Evolutionary conservation across 2,888 invertebrate species (phyloP), one percentile per base, ranked within the genome.

Genomic region (Leptopilina drosophilae): DNA sequence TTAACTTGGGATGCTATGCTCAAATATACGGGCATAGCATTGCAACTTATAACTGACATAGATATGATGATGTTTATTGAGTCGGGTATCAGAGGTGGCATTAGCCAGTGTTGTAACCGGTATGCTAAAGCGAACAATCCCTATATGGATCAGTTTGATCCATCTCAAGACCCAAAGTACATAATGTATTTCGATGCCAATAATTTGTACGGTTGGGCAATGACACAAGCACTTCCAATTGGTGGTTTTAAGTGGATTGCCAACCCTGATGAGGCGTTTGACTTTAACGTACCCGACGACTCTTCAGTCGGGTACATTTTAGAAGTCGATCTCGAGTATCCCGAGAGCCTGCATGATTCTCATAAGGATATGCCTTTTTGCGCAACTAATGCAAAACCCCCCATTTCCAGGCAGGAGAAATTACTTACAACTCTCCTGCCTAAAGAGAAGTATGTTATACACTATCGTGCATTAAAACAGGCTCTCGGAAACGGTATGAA

Each of bases 401-500:
- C 85, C 5, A 64, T 65, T 8, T 62, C 81, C 1, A 82, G 77
- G 73, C 42, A 79, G 14, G 42, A 78, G 11, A 89, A 88, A 82
- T 80, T 89, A 2, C 56, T 89, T 33, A 82, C 86, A 6, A 77
- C 78, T 20, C 62, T 62, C 20, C 20, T 62, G 7, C 15, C n/a
- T 62, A 75, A 75, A 26, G n/a, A 49, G 42, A 82, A 86, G 11
- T 89, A 88, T 78, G 78, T 89, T 0, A 86, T 88, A 20, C 88
- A 90, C 80, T 88, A 87, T 42, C 77, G 84, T 33, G 85, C 84
- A 78, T 80, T 88, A 9, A 83, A 87, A 66, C 84, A 88, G 77
- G 85, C 84, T 81, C 59, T 91, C 5, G 73, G 85, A 42, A 75
- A 87, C 42, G 90, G 90, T 0, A 65, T 90, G 26, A 84, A 80